These are phyloP conservation scores for Saccostrea glomerata DNA, from an alignment of 1,140 invertebrate genomes.

Conservation along the genomic window DNA sequence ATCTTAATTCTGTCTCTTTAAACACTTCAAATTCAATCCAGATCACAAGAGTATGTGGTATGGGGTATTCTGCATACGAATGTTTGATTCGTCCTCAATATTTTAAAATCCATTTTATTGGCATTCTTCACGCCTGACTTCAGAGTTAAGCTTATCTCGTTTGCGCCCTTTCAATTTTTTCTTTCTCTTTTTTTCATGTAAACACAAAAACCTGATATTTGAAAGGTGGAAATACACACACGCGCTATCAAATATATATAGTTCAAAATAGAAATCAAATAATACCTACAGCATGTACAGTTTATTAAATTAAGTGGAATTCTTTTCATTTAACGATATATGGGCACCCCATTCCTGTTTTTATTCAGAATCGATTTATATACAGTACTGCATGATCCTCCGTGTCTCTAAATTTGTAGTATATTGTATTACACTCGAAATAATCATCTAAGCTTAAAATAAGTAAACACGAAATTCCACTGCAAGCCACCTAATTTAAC, in stretches of 20 bases:
- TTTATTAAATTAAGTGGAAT: neutral
- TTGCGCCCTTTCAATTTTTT: slow-evolving; percentile 21
- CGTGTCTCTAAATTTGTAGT: neutral
- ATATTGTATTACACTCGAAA: neutral
- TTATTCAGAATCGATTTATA: neutral
- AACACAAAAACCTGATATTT: neutral
- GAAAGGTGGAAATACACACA: neutral
- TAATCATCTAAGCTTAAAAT: neutral
- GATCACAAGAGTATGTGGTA: neutral
- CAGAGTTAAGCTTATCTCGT: neutral
- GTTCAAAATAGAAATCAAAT: neutral
- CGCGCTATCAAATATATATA: neutral
- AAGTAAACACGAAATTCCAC: neutral
- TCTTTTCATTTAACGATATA: neutral
- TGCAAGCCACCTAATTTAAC: neutral
- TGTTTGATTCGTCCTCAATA: neutral
- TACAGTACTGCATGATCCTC: neutral
- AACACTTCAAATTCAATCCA: slow-evolving; percentile 12
- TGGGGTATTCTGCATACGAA: slow-evolving; percentile 11
- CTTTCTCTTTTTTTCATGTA: neutral
- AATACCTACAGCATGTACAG: neutral
- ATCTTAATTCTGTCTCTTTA: neutral
- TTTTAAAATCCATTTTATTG: slow-evolving; percentile 6
- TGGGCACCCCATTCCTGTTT: neutral
- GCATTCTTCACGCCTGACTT: slow-evolving; percentile 1